These are phyloP conservation scores for Eupithecia vulgata DNA, from an alignment of 2,888 invertebrate genomes.

Conservation along the genomic window DNA sequence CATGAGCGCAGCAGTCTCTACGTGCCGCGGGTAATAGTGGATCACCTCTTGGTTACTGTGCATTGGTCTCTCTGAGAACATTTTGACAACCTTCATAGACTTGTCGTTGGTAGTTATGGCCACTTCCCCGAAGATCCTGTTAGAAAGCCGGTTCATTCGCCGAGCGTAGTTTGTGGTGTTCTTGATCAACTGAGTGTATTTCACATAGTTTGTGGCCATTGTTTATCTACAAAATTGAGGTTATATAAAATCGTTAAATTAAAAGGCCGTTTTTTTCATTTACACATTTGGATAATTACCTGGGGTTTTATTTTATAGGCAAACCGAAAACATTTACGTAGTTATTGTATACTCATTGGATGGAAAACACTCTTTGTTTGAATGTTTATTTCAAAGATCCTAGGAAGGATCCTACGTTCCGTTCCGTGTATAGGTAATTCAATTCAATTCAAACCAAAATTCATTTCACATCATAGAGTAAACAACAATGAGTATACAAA, in stretches of 20 bases:
- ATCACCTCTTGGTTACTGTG: constrained; percentile 89
- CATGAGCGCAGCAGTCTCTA: constrained; percentile 90
- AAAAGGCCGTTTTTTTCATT: background rate
- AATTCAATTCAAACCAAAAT: too few relatives aligned
- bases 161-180: constrained; percentile 90
- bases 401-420: too few relatives aligned
- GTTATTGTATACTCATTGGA: too few relatives aligned
- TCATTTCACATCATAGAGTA: too few relatives aligned
- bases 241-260: background rate
- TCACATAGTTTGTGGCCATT: constrained; percentile 86
- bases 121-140: constrained; percentile 95
- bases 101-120: constrained; percentile 88
- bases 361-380: too few relatives aligned
- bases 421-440: too few relatives aligned
- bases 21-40: constrained; percentile 94
- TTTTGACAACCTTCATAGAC: constrained; percentile 91
- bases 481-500: too few relatives aligned
- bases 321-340: background rate
- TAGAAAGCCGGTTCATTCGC: constrained; percentile 93
- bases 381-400: too few relatives aligned
- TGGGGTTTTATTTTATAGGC: background rate
- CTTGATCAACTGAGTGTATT: constrained; percentile 88
- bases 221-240: constrained; percentile 35
- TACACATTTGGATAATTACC: background rate
- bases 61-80: constrained; percentile 90